Conservation (phyloP, 2,113 vertebrate species). For the Dipodomys stephensi region DNA sequence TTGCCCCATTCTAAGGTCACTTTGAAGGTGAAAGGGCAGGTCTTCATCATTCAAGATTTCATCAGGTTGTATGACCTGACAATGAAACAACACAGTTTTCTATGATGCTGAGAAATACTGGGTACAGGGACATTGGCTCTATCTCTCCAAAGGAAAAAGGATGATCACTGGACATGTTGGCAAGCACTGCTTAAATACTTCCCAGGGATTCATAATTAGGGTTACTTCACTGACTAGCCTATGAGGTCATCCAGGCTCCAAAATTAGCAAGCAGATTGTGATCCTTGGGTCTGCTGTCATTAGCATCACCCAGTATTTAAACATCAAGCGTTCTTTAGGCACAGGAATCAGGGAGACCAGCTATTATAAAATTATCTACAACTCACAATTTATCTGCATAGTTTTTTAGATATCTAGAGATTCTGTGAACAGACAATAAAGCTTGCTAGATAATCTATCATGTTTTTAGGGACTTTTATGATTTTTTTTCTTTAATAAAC, state of each 20-base stretch:
- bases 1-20: neutral
- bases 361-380: neutral
- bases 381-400: neutral
- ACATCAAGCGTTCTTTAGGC: neutral
- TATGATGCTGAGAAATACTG: neutral
- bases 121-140: neutral
- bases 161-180: conserved; percentile 86
- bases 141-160: conserved; percentile 79
- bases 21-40: neutral
- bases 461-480: too few relatives aligned
- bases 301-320: conserved; percentile 79
- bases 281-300: conserved; percentile 92
- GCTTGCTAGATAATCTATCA: neutral
- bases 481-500: too few relatives aligned
- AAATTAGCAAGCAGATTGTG: conserved; percentile 94
- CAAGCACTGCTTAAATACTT: conserved; percentile 82
- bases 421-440: neutral
- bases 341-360: neutral
- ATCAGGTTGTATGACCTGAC: neutral
- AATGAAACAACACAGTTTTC: neutral
- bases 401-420: neutral
- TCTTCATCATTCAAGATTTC: neutral
- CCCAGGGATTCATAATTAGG: conserved; percentile 96
- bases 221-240: conserved; percentile 94
- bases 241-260: conserved; percentile 92